phyloP scores from a whole-genome alignment of 2,113 vertebrate genomes.

The Syngnathoides biaculeatus region DNA sequence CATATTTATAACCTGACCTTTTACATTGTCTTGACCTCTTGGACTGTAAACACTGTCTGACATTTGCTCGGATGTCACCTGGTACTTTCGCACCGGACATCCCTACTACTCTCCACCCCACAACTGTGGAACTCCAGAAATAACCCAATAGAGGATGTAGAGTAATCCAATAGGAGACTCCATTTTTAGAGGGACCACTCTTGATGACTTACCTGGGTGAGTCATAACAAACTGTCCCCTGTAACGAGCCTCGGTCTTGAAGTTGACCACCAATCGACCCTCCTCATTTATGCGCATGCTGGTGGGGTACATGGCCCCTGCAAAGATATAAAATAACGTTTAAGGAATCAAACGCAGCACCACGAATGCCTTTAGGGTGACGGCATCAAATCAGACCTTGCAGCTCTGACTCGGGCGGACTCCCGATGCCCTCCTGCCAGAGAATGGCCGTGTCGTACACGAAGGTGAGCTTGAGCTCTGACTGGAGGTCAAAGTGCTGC shows the following conservation, averaged over 20 bases:
- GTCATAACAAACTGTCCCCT: slow-evolving; percentile 77
- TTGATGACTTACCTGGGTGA: slow-evolving; percentile 66
- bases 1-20: slow-evolving; percentile 37
- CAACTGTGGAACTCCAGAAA: slow-evolving; percentile 49
- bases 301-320: slow-evolving; percentile 76
- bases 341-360: not conserved
- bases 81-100: slow-evolving; percentile 51
- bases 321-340: not conserved
- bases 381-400: slow-evolving; percentile 55
- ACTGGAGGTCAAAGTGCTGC: slow-evolving; percentile 80
- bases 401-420: slow-evolving; percentile 74
- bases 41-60: slow-evolving; percentile 41
- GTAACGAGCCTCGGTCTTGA: slow-evolving; percentile 73
- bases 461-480: slow-evolving; percentile 77
- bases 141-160: slow-evolving; percentile 49
- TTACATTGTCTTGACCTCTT: slow-evolving; percentile 29
- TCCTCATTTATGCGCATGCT: slow-evolving; percentile 76
- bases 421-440: slow-evolving; percentile 78
- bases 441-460: slow-evolving; percentile 78
- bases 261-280: slow-evolving; percentile 73
- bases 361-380: not conserved
- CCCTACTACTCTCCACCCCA: slow-evolving; percentile 13
- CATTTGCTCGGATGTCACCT: slow-evolving; percentile 56
- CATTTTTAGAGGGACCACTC: slow-evolving; percentile 29
- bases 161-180: slow-evolving; percentile 42